Evolutionary conservation across 2,797 vertebrate species (phyloP).

Genomic region (Diplodus sargus): DNA sequence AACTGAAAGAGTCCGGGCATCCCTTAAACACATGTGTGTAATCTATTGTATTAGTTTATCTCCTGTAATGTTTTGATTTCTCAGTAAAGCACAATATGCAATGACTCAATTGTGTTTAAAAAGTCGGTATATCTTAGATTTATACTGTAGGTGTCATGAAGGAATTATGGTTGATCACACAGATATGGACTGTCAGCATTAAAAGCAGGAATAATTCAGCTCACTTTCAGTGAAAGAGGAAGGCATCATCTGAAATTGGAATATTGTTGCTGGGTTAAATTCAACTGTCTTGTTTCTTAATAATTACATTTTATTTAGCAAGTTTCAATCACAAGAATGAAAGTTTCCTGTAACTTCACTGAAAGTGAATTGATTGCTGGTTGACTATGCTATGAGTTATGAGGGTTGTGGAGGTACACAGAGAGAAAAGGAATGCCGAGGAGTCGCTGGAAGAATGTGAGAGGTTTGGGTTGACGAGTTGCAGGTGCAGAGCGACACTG

Average conservation of each 20-base stretch:
- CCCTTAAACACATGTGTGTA: no score
- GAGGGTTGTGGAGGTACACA: constrained; percentile 24
- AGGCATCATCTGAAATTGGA: not conserved
- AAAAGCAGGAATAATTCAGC: constrained; percentile 30
- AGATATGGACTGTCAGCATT: constrained; percentile 40
- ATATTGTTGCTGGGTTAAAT: not conserved
- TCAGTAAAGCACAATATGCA: constrained; percentile 12
- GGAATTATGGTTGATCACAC: constrained; percentile 56
- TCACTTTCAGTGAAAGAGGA: constrained; percentile 65
- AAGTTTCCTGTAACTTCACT: constrained; percentile 24
- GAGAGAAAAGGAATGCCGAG: constrained; percentile 24
- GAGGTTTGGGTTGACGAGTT: constrained; percentile 31
- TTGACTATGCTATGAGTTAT: not conserved
- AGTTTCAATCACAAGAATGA: not conserved
- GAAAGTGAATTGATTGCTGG: constrained; percentile 57
- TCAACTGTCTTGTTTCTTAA: not conserved
- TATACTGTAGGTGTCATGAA: constrained; percentile 78
- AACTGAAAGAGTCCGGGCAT: no score
- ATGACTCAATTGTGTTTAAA: constrained; percentile 10
- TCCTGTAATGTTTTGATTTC: not conserved
- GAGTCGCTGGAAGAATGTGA: constrained; percentile 31
- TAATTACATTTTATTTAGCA: not conserved
- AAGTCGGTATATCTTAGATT: constrained; percentile 17
- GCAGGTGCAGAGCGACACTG: constrained; percentile 43
- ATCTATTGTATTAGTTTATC: not conserved